Base-by-base conservation (phyloP, 92 coral and sea anemone species). In the Zoanthus sansibaricus region DNA sequence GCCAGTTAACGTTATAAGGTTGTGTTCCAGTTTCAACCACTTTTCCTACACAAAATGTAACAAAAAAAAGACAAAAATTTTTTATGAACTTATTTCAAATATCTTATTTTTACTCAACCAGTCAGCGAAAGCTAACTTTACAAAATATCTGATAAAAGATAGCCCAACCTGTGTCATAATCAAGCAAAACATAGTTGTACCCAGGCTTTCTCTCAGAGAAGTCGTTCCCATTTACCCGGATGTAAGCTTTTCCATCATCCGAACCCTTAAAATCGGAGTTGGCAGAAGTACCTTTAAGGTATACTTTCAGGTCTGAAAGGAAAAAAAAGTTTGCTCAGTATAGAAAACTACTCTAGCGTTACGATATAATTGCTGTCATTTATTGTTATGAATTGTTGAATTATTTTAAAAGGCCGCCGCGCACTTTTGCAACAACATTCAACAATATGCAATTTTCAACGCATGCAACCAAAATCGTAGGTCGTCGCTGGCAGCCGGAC, bases 231-330 rank as follows among this genome's bases (percentile, higher is more conserved):
- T 76, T 76, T 66, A 76, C 21, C 30, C 82, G 67, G 33, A 76
- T 76, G 66, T 52, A 76, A 76, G 82, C 82, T 76, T 76, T 76
- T 31, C 82, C 82, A 15, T 76, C 46, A 33, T 76, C 82, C 21
- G 82, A 18, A 1, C 82, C 82, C 54, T 30, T 54, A 30, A 76
- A 76, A 52, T 76, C 18, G 47, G 21, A 52, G 4, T 5, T n/a
- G 16, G 62, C 82, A 0, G 64, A 54, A 5, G 82, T 76, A 0
- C 82, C 82, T 42, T 76, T 76, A 9, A 76, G 82, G 30, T 76
- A 76, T 3, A 76, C 64, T 30, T 76, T 76, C 68, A 76, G 54
- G 33, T 76, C 82, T 76, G 46, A 10, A 76, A 61, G 9, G 7
- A 61, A 16, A 17, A 61, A 18, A 4, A 16, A 17, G 0, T 17